Percentiles rank a stretch among this genome's conserved stretches.
These are phyloP conservation scores for Neosalanx taihuensis DNA, from an alignment of 2,797 vertebrate species.

Conservation along the genomic window DNA sequence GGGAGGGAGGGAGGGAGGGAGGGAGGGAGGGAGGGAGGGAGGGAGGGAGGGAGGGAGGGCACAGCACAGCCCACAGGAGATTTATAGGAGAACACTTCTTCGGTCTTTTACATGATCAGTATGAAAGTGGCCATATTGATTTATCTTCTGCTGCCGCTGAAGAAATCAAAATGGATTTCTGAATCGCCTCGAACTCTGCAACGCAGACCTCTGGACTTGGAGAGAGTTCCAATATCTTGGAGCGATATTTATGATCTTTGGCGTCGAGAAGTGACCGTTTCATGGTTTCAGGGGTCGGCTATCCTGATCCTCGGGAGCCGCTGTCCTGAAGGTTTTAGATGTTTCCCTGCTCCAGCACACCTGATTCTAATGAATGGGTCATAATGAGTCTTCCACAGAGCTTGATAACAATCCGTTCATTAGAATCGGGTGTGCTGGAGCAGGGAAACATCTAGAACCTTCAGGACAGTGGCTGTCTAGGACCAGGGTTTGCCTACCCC, in stretches of 20 bases:
- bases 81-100: constrained; percentile 28
- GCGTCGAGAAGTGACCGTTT: too few species aligned
- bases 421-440: too few species aligned
- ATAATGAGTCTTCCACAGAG: too few species aligned
- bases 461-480: too few species aligned
- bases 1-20: constrained; percentile 17
- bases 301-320: too few species aligned
- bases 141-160: constrained; percentile 33
- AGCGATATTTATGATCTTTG: constrained; percentile 33
- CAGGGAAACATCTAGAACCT: too few species aligned
- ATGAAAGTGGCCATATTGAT: constrained; percentile 41
- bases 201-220: constrained; percentile 8
- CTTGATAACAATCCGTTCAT: too few species aligned
- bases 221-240: constrained; percentile 3
- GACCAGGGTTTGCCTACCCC: too few species aligned
- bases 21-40: constrained; percentile 13
- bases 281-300: too few species aligned
- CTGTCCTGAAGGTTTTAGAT: too few species aligned
- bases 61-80: constrained; percentile 23
- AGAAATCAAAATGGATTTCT: constrained; percentile 50
- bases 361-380: too few species aligned
- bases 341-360: too few species aligned
- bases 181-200: constrained; percentile 30
- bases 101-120: constrained; percentile 39
- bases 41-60: background rate